Evolutionary conservation across 1,140 invertebrate genomes (phyloP).

Genomic region (Drosophila kurseongensis): DNA sequence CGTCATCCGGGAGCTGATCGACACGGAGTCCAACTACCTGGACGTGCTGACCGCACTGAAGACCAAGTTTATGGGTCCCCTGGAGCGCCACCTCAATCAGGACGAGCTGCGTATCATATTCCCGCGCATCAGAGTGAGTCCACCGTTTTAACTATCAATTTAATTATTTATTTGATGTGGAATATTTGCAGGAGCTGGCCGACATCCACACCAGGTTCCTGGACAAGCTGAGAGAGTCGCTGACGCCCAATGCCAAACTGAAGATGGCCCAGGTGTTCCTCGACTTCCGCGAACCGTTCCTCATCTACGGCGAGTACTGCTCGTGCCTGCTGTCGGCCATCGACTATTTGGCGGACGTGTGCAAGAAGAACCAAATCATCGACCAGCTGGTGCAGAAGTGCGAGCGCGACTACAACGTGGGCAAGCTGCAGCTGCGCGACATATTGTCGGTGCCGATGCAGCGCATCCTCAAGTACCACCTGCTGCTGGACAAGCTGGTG

Average conservation of each 20-base stretch:
- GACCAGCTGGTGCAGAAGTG: constrained; percentile 88
- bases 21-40: constrained; percentile 98
- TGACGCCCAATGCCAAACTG: constrained; percentile 84
- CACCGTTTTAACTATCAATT: neutral
- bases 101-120: constrained; percentile 93
- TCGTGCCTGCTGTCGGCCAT: constrained; percentile 94
- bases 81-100: constrained; percentile 89
- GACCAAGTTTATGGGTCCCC: constrained; percentile 91
- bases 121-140: constrained; percentile 92
- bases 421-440: constrained; percentile 97
- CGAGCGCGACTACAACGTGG: constrained; percentile 96
- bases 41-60: constrained; percentile 96
- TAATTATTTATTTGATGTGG: neutral
- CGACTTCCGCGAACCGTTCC: constrained; percentile 94
- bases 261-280: constrained; percentile 92
- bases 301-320: constrained; percentile 98
- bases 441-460: constrained; percentile 99
- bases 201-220: constrained; percentile 95
- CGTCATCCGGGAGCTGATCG: constrained; percentile 97
- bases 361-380: constrained; percentile 86
- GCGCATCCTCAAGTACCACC: constrained; percentile 97
- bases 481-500: constrained; percentile 96
- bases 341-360: constrained; percentile 90
- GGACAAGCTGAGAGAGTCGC: constrained; percentile 91
- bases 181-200: constrained; percentile 88